phyloP scores from a whole-genome alignment of 2,797 vertebrate species.

The Acridotheres tristis region DNA sequence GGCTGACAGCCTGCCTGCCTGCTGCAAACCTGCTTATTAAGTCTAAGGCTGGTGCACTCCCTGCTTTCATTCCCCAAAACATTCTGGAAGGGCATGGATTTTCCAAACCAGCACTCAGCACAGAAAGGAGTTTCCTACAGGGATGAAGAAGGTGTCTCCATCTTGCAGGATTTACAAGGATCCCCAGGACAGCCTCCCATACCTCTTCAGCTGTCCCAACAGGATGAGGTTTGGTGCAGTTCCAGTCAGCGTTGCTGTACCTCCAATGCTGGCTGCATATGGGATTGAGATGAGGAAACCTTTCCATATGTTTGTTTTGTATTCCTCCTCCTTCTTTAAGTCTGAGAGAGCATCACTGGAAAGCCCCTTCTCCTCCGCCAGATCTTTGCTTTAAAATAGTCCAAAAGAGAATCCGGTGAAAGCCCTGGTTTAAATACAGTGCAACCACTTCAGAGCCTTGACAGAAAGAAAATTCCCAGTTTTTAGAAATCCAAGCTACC shows the following conservation, averaged over 20 bases:
- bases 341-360: constrained; percentile 70
- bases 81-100: not conserved
- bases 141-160: not conserved
- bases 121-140: not conserved
- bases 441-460: constrained; percentile 60
- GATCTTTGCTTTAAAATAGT: constrained; percentile 77
- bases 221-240: constrained; percentile 96
- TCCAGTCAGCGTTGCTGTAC: constrained; percentile 93
- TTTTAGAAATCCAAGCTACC: constrained; percentile 18
- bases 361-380: constrained; percentile 73
- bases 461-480: constrained; percentile 16
- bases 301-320: constrained; percentile 92
- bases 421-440: constrained; percentile 48
- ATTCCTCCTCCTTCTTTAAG: constrained; percentile 80
- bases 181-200: not conserved
- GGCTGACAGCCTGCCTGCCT: not conserved
- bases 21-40: not conserved
- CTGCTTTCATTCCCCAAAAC: not conserved
- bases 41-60: not conserved
- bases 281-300: constrained; percentile 97
- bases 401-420: constrained; percentile 65
- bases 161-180: not conserved
- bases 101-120: not conserved
- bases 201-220: constrained; percentile 95
- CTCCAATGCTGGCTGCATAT: constrained; percentile 94